Conservation (phyloP, 1,140 invertebrate species). For the Ridgeia piscesae region DNA sequence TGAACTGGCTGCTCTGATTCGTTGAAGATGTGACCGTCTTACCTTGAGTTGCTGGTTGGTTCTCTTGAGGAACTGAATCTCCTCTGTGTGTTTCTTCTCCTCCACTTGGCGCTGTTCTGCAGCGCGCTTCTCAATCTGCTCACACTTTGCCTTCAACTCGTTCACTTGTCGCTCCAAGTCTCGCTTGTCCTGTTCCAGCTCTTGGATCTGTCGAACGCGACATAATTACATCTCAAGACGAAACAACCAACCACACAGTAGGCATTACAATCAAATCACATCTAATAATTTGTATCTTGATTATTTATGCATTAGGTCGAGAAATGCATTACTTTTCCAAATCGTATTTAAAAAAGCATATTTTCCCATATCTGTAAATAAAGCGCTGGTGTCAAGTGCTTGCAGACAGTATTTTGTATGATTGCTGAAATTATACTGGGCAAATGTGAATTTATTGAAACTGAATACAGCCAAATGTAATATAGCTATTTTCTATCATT, state of each 20-base stretch:
- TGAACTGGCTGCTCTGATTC: not conserved
- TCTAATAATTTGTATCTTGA: no score
- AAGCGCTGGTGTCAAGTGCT: no score
- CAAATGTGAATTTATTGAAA: no score
- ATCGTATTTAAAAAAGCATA: no score
- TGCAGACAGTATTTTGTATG: no score
- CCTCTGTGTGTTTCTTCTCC: slow-evolving; percentile 87
- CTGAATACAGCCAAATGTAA: no score
- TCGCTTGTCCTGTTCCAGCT: slow-evolving; percentile 71
- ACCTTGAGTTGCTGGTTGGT: slow-evolving; percentile 92
- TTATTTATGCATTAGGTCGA: no score
- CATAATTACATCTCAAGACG: not conserved
- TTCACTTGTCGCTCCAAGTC: slow-evolving; percentile 76
- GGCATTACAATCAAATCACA: not conserved
- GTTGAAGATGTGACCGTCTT: not conserved
- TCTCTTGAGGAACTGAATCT: slow-evolving; percentile 86
- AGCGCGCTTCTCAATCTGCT: slow-evolving; percentile 82
- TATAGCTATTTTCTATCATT: no score
- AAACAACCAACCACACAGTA: not conserved
- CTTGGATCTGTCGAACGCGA: slow-evolving; percentile 55
- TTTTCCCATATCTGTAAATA: not conserved
- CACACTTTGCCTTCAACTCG: slow-evolving; percentile 80
- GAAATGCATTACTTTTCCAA: not conserved
- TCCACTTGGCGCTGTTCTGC: slow-evolving; percentile 80
- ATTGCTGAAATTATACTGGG: no score